These are phyloP conservation scores for Lota lota DNA, from an alignment of 2,113 vertebrate genomes.

Conservation along the genomic window DNA sequence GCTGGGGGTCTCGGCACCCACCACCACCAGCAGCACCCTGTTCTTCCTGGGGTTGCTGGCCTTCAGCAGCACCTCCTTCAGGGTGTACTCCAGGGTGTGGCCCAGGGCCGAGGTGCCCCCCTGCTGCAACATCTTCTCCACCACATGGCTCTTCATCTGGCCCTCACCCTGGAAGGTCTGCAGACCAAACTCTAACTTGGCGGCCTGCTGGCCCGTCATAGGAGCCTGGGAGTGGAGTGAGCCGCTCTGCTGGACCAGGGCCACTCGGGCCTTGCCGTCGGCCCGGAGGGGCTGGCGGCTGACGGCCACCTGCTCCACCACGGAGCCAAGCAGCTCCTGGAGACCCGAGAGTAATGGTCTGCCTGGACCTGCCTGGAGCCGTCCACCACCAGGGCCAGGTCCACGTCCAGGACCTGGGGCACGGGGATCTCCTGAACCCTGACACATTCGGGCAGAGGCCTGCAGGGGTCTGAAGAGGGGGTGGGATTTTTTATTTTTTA, in stretches of 20 bases:
- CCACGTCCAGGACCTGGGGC: constrained; percentile 68
- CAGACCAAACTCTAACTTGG: constrained; percentile 74
- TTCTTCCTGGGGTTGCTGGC: constrained; percentile 52
- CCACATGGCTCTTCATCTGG: constrained; percentile 74
- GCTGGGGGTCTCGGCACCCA: constrained; percentile 71
- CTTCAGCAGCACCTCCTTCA: constrained; percentile 71
- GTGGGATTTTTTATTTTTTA: too few relatives aligned
- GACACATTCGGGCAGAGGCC: constrained; percentile 54
- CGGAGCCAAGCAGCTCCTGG: constrained; percentile 73
- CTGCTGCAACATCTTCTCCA: constrained; percentile 54
- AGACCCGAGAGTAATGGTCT: constrained; percentile 66
- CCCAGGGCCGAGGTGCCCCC: constrained; percentile 70
- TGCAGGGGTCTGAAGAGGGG: constrained; percentile 76
- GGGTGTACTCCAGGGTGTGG: constrained; percentile 71
- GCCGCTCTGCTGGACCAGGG: constrained; percentile 74
- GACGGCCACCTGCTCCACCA: constrained; percentile 75
- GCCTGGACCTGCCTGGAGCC: constrained; percentile 70
- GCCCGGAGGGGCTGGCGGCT: constrained; percentile 51
- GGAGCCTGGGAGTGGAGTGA: constrained; percentile 43
- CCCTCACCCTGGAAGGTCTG: constrained; percentile 45
- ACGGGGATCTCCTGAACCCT: constrained; percentile 2
- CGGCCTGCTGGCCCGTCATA: constrained; percentile 15
- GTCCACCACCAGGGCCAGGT: constrained; percentile 80
- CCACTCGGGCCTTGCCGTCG: constrained; percentile 60
- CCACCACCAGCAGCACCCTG: constrained; percentile 71